Evolutionary conservation across 2,797 vertebrate genomes (phyloP).

Genomic region (Molossus alvarezi): DNA sequence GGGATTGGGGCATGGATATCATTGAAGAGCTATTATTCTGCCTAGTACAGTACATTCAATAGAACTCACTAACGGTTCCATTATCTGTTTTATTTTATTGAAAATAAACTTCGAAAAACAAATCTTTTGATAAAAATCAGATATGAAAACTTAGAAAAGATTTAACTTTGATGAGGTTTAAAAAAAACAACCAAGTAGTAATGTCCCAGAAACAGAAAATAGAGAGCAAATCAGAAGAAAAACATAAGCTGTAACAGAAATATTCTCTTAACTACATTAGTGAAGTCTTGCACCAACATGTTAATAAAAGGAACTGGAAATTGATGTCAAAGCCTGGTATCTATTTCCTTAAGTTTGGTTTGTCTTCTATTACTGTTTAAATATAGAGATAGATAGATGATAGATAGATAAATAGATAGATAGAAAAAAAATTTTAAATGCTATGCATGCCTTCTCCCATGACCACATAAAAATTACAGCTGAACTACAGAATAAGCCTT

Average conservation of each 20-base stretch:
- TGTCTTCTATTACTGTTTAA: background rate
- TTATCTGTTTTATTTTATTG: background rate
- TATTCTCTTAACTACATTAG: background rate
- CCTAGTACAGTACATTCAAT: background rate
- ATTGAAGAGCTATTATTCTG: background rate
- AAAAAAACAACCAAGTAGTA: background rate
- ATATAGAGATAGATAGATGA: background rate
- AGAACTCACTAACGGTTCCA: background rate
- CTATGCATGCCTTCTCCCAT: too few species aligned
- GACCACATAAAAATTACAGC: too few species aligned
- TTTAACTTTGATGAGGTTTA: background rate
- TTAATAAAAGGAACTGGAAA: background rate
- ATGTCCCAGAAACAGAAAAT: background rate
- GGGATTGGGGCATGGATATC: background rate
- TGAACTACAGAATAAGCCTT: too few species aligned
- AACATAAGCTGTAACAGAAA: background rate
- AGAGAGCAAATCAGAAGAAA: slow-evolving; percentile 11
- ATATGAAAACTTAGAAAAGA: background rate
- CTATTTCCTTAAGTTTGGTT: background rate
- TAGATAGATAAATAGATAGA: background rate
- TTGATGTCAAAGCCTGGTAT: background rate
- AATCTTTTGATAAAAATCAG: background rate
- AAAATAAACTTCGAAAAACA: background rate
- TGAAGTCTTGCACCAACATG: background rate
- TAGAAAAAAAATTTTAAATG: too few species aligned